Evolutionary conservation across 2,797 vertebrate species (phyloP).

Genomic region (Scomberomorus guttatus): DNA sequence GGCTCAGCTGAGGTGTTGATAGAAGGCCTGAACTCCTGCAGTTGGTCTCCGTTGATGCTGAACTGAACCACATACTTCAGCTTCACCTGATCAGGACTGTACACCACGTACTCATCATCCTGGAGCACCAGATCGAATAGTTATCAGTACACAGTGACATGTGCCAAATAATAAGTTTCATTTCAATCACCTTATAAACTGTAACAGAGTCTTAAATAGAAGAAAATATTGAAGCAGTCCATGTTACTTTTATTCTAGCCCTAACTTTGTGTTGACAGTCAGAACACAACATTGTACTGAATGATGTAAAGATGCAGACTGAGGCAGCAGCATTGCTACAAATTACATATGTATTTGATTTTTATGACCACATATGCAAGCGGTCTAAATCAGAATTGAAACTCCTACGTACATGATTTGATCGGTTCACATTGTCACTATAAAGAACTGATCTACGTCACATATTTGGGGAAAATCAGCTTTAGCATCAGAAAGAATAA

Average conservation of each 20-base stretch:
- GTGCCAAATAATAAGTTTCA: background rate
- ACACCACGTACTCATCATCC: conserved; percentile 93
- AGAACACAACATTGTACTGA: no score
- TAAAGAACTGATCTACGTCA: background rate
- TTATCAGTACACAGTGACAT: background rate
- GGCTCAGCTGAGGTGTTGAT: conserved; percentile 47
- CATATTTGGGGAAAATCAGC: background rate
- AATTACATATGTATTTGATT: no score
- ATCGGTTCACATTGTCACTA: background rate
- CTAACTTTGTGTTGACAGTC: background rate
- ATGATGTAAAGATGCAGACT: no score
- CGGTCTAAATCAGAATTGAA: no score
- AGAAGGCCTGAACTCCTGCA: conserved; percentile 83
- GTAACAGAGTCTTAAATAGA: background rate
- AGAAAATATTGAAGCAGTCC: background rate
- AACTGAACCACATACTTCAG: conserved; percentile 90
- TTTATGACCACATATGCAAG: no score
- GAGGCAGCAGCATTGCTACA: no score
- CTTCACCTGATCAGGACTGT: conserved; percentile 88
- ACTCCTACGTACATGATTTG: background rate
- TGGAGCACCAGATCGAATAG: conserved; percentile 60
- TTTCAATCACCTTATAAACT: background rate
- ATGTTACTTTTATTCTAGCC: no score
- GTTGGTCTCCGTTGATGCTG: conserved; percentile 79
- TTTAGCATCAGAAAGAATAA: background rate